phyloP scores from a whole-genome alignment of 2,797 vertebrate genomes.

The Artibeus lituratus region DNA sequence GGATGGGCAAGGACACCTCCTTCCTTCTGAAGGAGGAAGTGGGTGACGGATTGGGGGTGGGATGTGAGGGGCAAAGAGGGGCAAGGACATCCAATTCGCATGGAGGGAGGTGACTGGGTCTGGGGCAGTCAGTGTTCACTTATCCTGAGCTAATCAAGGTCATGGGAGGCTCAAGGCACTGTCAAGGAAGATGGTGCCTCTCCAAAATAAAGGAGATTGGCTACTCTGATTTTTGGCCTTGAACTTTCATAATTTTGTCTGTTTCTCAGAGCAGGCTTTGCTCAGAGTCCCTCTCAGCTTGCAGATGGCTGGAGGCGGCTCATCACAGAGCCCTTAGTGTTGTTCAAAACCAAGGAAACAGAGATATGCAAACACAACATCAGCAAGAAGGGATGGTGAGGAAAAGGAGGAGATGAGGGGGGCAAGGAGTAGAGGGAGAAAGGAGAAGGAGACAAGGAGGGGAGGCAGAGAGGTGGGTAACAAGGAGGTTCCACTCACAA shows the following conservation, averaged over 20 bases:
- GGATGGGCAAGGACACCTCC: too few species aligned
- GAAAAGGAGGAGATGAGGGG: too few species aligned
- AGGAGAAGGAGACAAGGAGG: not conserved
- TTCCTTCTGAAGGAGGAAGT: not conserved
- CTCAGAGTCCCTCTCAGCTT: not conserved
- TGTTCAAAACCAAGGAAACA: not conserved
- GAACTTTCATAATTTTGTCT: not conserved
- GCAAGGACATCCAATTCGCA: too few species aligned
- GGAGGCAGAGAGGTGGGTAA: not conserved
- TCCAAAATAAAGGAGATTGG: accelerated
- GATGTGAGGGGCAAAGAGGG: not conserved
- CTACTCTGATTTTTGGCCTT: not conserved
- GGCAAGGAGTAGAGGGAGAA: not conserved
- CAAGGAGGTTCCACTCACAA: not conserved
- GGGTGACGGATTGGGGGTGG: not conserved
- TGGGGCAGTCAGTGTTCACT: not conserved
- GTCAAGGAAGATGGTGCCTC: not conserved
- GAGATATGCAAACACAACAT: not conserved
- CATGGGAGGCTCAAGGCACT: not conserved
- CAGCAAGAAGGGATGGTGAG: not conserved
- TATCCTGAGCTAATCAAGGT: not conserved
- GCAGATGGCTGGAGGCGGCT: not conserved
- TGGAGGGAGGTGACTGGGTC: not conserved
- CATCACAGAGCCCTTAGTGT: not conserved
- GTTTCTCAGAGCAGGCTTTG: not conserved